A percentile compares a stretch with the other conserved stretches of the same genome.
phyloP scores from a whole-genome alignment of 2,113 vertebrate species.

The Sprattus sprattus region DNA sequence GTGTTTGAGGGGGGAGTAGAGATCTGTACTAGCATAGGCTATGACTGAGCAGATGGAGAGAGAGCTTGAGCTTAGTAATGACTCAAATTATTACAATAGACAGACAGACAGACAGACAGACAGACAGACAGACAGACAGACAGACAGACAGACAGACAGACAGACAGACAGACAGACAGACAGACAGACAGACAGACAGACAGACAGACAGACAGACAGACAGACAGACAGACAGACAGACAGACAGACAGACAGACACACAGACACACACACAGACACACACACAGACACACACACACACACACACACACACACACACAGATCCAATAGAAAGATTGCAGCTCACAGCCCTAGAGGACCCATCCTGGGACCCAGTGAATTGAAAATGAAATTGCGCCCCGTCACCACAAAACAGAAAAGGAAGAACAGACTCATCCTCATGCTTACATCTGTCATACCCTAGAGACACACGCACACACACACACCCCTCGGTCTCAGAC shows the following conservation, averaged over 20 bases:
- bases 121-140: neutral
- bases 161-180: neutral
- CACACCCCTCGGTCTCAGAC: no score
- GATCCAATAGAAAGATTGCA: neutral
- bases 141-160: neutral
- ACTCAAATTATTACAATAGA: neutral
- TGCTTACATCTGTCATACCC: neutral
- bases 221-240: neutral
- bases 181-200: neutral
- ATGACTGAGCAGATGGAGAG: neutral
- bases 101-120: neutral
- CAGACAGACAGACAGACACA: neutral
- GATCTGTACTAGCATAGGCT: neutral
- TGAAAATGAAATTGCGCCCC: neutral
- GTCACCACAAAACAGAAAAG: neutral
- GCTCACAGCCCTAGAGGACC: neutral
- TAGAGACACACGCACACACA: neutral
- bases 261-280: no score
- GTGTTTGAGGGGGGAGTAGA: neutral
- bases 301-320: neutral
- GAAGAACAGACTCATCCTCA: neutral
- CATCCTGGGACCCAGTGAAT: neutral
- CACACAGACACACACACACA: slow-evolving; percentile 8
- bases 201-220: neutral
- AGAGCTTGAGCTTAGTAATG: neutral